A percentile compares a stretch with the other conserved stretches of the same genome.
These are phyloP conservation scores for Tetranychus urticae DNA, from an alignment of 1,140 invertebrate species.

Conservation along the genomic window DNA sequence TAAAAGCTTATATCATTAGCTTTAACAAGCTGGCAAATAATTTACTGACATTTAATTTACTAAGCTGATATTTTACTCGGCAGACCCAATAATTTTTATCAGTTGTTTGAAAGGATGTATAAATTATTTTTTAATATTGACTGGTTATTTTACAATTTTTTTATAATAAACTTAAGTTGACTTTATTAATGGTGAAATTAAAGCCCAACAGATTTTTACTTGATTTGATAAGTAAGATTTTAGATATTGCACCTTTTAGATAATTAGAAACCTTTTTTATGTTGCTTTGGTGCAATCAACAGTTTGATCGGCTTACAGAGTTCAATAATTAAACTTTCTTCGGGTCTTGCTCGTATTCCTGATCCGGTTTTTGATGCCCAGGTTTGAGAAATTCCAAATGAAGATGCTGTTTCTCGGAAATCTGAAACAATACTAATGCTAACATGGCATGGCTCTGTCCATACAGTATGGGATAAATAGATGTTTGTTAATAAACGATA, in stretches of 20 bases:
- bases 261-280: conserved; percentile 32
- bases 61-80: no score
- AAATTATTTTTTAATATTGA: neutral
- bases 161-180: no score
- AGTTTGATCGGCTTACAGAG: conserved; percentile 69
- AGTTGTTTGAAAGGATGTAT: no score
- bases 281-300: conserved; percentile 60
- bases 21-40: no score
- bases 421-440: conserved; percentile 57
- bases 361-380: conserved; percentile 18
- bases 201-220: neutral
- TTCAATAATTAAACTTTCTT: conserved; percentile 43
- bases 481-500: conserved; percentile 59
- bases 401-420: conserved; percentile 34
- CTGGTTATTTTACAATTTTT: neutral
- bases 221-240: neutral
- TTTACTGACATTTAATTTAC: no score
- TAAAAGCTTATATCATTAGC: no score
- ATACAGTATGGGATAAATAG: conserved; percentile 52
- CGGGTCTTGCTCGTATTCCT: conserved; percentile 11
- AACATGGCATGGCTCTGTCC: conserved; percentile 57
- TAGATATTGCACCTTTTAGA: neutral
- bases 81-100: no score
- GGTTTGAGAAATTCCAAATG: conserved; percentile 20
- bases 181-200: no score